Conservation (phyloP, 2,113 vertebrate genomes). For the Oxyura jamaicensis region DNA sequence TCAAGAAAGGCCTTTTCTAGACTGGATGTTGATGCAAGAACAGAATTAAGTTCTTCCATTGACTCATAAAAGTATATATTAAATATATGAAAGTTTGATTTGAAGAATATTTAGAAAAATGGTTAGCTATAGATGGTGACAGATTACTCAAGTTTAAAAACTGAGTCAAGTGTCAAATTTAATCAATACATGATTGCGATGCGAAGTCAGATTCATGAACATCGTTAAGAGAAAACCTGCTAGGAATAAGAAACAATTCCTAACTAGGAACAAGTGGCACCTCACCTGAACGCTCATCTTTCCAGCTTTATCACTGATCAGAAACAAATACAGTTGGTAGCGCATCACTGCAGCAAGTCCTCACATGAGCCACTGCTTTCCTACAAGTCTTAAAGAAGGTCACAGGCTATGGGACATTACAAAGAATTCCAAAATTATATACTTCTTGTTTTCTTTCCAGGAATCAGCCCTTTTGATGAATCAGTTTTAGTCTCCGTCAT, state of each 20-base stretch:
- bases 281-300: background rate
- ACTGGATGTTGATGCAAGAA: conserved; percentile 10
- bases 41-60: conserved; percentile 1
- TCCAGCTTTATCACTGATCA: background rate
- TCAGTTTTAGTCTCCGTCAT: background rate
- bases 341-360: background rate
- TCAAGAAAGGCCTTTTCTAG: background rate
- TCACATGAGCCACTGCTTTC: background rate
- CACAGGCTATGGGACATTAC: background rate
- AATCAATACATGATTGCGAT: background rate
- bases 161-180: background rate
- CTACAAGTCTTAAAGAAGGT: background rate
- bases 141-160: conserved; percentile 31
- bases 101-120: conserved; percentile 17
- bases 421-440: background rate
- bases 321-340: background rate
- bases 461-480: background rate
- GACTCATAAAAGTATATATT: conserved; percentile 15
- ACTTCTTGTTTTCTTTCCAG: background rate
- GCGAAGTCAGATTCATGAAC: conserved; percentile 11
- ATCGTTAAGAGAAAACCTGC: background rate
- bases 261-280: background rate
- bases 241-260: conserved; percentile 24
- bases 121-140: background rate
- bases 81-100: conserved; percentile 6